Base-by-base conservation (phyloP, 2,888 invertebrate genomes). In the Ellobium chinense region DNA sequence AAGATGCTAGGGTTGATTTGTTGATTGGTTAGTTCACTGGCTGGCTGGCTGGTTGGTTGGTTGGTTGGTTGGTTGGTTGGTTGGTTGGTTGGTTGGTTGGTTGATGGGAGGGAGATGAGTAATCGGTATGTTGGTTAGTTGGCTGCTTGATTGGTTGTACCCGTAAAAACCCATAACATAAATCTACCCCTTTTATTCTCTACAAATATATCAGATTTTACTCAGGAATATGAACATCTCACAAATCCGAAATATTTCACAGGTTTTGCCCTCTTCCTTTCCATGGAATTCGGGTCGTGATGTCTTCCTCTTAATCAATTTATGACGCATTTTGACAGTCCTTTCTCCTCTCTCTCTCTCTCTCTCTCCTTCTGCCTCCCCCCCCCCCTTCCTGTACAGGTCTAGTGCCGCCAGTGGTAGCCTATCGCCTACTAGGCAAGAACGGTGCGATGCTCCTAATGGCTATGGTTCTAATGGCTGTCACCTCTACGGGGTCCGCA, bases 401-500 rank as follows among this genome's bases (percentile, higher is more conserved):
- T 34, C 83, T 93, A 63, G 91, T 93, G 1, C 88, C 91, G 2
- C 91, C 92, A 0, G 84, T 88, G 3, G 93, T 93, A 1, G 92
- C 92, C 0, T 90, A 92, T 78, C 87, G 84, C 46, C 81, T 93
- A 69, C 85, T 93, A 75, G 93, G 93, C 4, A 87, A 82, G 34
- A 68, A 87, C 0, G 93, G 93, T 2, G 90, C 89, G 69, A 77
- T 91, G 34, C 78, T 92, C 75, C 89, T 93, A 56, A 84, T 92
- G 21, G 68, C 91, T 12, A 88, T 93, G 88, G 86, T 93, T 9
- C 77, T 93, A n/a, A 91, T 93, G 92, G 92, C 93, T 1, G 90
- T 93, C 5, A 92, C 91, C 27, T 92, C 92, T 0, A 93, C 93
- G 0, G 93, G 91, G 14, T 92, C 92, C n/a, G 89, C 93, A 0